Evolutionary conservation across 2,113 vertebrate species (phyloP).

Genomic region (Bubo scandiacus): DNA sequence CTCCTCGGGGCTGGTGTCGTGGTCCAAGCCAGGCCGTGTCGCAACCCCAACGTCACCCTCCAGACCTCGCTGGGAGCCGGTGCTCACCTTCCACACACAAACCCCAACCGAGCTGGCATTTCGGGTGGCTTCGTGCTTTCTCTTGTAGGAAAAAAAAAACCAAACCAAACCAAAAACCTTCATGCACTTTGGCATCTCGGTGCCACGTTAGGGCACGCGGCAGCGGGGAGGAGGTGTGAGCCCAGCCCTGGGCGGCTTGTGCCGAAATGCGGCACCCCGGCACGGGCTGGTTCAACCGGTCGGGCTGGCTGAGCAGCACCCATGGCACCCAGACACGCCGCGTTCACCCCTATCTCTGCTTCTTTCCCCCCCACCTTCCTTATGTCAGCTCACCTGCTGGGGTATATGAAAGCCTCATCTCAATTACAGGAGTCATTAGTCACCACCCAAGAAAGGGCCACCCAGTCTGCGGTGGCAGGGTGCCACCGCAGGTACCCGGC

Average conservation of each 20-base stretch:
- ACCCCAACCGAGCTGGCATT: not conserved
- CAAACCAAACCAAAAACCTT: not conserved
- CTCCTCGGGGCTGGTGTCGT: not conserved
- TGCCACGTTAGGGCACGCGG: not conserved
- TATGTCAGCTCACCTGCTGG: not conserved
- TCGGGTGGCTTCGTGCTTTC: not conserved
- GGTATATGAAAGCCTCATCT: not conserved
- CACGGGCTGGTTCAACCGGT: not conserved
- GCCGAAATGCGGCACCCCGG: not conserved
- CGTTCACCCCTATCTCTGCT: not conserved
- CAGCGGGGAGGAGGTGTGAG: not conserved
- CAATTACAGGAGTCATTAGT: not conserved
- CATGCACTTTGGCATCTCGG: not conserved
- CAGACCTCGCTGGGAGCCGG: accelerated
- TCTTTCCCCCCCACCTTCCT: not conserved
- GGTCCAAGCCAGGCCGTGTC: accelerated
- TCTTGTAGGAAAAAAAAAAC: not conserved
- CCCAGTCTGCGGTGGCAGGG: constrained; percentile 8
- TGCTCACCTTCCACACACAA: not conserved
- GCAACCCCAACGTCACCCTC: accelerated
- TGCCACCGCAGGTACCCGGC: not conserved
- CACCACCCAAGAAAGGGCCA: constrained; percentile 12
- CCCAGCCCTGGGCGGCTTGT: not conserved
- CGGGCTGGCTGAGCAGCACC: not conserved
- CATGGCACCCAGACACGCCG: not conserved